These are phyloP conservation scores for Conchocele bisecta DNA, from an alignment of 2,888 invertebrate genomes.

Conservation along the genomic window DNA sequence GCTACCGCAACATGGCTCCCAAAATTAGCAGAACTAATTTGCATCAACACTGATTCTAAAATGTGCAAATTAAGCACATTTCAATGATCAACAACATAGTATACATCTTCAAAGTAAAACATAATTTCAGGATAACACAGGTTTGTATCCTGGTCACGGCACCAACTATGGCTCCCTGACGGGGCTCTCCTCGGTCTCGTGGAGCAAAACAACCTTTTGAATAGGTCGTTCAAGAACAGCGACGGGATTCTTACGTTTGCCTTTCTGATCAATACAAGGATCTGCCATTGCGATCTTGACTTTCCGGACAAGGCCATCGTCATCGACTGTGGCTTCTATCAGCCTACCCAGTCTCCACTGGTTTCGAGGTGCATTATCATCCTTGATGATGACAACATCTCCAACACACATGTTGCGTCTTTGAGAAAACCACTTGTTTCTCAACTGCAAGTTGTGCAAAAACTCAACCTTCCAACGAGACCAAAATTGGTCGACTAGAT, in stretches of 20 bases:
- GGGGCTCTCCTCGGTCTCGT: too few species aligned
- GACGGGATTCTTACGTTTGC: neutral
- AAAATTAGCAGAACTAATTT: too few species aligned
- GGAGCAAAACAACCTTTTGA: too few species aligned
- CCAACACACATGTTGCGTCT: conserved; percentile 21
- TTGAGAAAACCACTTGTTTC: conserved; percentile 6
- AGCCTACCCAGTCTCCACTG: conserved; percentile 32
- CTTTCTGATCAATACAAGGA: neutral
- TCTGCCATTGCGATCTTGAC: conserved; percentile 24
- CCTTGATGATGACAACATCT: conserved; percentile 41
- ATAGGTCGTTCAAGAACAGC: too few species aligned
- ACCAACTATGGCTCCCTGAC: conserved; percentile 10
- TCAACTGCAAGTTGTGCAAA: conserved; percentile 15
- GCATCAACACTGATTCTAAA: too few species aligned
- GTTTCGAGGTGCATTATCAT: conserved; percentile 24
- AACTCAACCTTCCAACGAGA: conserved; percentile 44
- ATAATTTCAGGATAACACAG: too few species aligned
- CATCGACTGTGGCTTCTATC: conserved; percentile 1
- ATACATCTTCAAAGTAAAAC: too few species aligned
- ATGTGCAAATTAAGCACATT: too few species aligned
- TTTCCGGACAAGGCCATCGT: conserved; percentile 39
- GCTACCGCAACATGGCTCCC: too few species aligned
- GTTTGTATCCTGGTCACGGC: conserved; percentile 6
- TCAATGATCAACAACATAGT: too few species aligned
- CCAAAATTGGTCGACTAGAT: conserved; percentile 45